These are phyloP conservation scores for Sminthurinus aureus DNA, from an alignment of 2,888 invertebrate genomes.

Conservation along the genomic window DNA sequence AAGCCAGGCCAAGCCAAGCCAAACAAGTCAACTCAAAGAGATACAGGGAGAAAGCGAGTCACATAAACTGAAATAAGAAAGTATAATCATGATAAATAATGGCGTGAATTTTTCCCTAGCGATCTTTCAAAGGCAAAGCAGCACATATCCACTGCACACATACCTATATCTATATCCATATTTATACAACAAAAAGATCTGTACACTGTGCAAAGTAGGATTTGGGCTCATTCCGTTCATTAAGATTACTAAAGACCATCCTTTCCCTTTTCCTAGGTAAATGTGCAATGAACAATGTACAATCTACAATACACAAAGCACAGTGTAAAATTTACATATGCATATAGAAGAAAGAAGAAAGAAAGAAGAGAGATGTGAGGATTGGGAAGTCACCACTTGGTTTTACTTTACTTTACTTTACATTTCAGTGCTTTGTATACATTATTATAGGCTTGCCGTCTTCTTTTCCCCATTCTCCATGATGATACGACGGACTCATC, in stretches of 20 bases:
- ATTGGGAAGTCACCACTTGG: background rate
- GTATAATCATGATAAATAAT: constrained; percentile 48
- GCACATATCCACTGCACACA: background rate
- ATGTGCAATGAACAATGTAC: too few relatives aligned
- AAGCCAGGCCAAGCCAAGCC: background rate
- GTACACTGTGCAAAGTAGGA: too few relatives aligned
- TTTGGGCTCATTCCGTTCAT: background rate
- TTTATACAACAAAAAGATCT: too few relatives aligned
- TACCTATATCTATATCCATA: too few relatives aligned
- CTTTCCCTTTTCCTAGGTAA: background rate
- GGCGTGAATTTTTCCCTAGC: constrained; percentile 36
- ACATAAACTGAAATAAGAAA: constrained; percentile 30
- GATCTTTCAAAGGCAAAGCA: constrained; percentile 1
- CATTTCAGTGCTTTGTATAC: background rate
- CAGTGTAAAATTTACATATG: too few relatives aligned
- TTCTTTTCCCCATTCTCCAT: background rate
- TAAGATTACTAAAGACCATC: background rate
- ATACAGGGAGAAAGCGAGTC: constrained; percentile 5
- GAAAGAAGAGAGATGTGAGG: background rate
- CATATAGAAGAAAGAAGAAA: too few relatives aligned
- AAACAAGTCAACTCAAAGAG: background rate
- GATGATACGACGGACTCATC: background rate
- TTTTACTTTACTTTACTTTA: background rate
- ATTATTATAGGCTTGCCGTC: background rate
- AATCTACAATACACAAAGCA: too few relatives aligned